phyloP scores from a whole-genome alignment of 1,140 invertebrate genomes.

The Cardiocondyla obscurior region DNA sequence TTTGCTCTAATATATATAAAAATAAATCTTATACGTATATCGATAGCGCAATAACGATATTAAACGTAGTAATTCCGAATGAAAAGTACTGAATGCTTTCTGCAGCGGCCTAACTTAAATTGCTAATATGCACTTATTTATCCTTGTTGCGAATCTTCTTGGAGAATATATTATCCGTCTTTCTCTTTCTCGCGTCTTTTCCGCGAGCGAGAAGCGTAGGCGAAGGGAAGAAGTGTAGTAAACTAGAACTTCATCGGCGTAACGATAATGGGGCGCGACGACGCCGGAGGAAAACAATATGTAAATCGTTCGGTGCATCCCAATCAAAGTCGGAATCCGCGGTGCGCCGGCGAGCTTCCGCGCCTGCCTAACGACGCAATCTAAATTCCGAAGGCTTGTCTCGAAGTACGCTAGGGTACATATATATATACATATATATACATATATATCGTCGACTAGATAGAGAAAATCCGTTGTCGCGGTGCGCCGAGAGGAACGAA shows the following conservation, averaged over 20 bases:
- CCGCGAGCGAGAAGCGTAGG: not conserved
- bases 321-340: conserved; percentile 71
- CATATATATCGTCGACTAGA: conserved; percentile 34
- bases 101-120: conserved; percentile 4
- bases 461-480: conserved; percentile 54
- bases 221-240: conserved; percentile 4
- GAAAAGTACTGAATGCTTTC: not conserved
- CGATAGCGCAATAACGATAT: not conserved
- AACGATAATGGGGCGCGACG: conserved; percentile 69
- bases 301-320: conserved; percentile 70
- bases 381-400: conserved; percentile 70
- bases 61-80: not conserved
- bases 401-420: conserved; percentile 37
- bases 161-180: not conserved
- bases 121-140: conserved; percentile 29
- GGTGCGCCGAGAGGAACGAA: no score
- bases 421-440: no score
- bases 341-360: conserved; percentile 46
- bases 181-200: not conserved
- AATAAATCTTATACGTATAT: not conserved
- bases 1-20: no score
- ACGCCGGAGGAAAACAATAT: conserved; percentile 72
- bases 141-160: not conserved
- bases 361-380: conserved; percentile 72
- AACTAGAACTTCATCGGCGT: conserved; percentile 64